phyloP scores from a whole-genome alignment of 2,113 vertebrate genomes.

The Varanus salvator region DNA sequence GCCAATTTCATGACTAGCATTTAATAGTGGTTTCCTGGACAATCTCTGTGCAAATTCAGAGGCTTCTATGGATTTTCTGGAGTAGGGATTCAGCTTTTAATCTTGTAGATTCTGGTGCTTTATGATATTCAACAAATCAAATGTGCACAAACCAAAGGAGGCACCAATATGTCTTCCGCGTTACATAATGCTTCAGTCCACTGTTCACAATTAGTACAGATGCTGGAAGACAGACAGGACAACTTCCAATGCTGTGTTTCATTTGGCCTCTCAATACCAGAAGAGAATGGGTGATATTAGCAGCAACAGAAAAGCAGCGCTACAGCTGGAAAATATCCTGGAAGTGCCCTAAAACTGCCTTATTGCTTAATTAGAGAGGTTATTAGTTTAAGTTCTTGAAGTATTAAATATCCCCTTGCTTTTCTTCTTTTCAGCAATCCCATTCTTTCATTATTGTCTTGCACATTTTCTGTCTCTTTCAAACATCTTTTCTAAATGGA shows the following conservation, averaged over 20 bases:
- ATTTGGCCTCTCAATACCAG: not conserved
- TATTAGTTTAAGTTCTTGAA: not conserved
- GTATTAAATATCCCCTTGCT: not conserved
- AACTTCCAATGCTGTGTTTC: not conserved
- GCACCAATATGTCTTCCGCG: not conserved
- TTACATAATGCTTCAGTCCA: fast-evolving
- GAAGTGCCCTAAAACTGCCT: fast-evolving
- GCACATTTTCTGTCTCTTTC: constrained; percentile 12
- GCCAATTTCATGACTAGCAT: not conserved
- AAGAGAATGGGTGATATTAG: not conserved
- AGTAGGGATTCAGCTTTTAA: not conserved
- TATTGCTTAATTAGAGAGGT: not conserved
- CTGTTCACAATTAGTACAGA: not conserved
- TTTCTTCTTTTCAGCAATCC: constrained; percentile 9
- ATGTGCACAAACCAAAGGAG: not conserved
- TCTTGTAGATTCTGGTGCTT: not conserved
- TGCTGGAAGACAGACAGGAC: not conserved
- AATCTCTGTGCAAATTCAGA: not conserved
- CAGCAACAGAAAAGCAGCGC: not conserved
- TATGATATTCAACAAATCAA: not conserved
- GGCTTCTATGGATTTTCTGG: not conserved
- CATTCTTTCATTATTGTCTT: not conserved
- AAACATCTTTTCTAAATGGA: constrained; percentile 5
- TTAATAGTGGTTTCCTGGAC: not conserved
- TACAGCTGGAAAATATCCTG: constrained; percentile 17